A percentile compares a stretch with the other conserved stretches of the same genome.
phyloP scores from a whole-genome alignment of 2,888 invertebrate species.

The Chrysodeixis includens region DNA sequence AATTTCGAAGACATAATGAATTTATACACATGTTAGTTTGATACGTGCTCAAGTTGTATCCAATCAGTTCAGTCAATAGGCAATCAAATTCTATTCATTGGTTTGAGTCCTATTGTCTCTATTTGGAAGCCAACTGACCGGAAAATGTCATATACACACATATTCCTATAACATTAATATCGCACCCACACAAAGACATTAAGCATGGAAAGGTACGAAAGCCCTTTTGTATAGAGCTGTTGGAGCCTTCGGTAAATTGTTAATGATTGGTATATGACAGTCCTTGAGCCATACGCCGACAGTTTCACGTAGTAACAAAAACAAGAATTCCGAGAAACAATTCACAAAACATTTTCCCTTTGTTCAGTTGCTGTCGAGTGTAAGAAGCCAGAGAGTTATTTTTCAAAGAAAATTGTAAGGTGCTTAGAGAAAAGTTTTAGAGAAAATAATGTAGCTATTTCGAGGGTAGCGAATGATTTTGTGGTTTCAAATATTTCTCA shows the following conservation, averaged over 20 bases:
- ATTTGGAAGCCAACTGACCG: slow-evolving; percentile 10
- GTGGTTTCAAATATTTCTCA: slow-evolving; percentile 37
- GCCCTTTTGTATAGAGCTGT: slow-evolving; percentile 14
- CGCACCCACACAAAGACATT: slow-evolving; percentile 1
- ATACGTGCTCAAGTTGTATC: not conserved
- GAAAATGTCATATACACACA: slow-evolving; percentile 6
- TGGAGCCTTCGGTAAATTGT: slow-evolving; percentile 25
- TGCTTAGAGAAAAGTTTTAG: slow-evolving; percentile 39
- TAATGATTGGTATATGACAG: slow-evolving; percentile 22
- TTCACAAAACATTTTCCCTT: slow-evolving; percentile 35
- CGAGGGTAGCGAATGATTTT: slow-evolving; percentile 18
- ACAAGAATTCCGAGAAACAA: slow-evolving; percentile 5
- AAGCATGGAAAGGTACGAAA: slow-evolving; percentile 11
- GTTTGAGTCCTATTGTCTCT: slow-evolving; percentile 18
- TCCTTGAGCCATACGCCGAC: slow-evolving; percentile 28
- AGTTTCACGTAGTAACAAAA: slow-evolving; percentile 7
- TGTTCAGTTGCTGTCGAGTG: slow-evolving; percentile 30
- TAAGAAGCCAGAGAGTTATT: slow-evolving; percentile 24
- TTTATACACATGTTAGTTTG: slow-evolving; percentile 3
- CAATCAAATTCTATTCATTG: slow-evolving; percentile 33
- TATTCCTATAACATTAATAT: not conserved
- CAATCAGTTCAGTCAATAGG: slow-evolving; percentile 19
- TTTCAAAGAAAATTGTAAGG: slow-evolving; percentile 44
- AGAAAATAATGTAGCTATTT: slow-evolving; percentile 37
- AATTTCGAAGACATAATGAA: not conserved